phyloP scores from a whole-genome alignment of 2,113 vertebrate species.

The Telmatochromis brichardi region DNA sequence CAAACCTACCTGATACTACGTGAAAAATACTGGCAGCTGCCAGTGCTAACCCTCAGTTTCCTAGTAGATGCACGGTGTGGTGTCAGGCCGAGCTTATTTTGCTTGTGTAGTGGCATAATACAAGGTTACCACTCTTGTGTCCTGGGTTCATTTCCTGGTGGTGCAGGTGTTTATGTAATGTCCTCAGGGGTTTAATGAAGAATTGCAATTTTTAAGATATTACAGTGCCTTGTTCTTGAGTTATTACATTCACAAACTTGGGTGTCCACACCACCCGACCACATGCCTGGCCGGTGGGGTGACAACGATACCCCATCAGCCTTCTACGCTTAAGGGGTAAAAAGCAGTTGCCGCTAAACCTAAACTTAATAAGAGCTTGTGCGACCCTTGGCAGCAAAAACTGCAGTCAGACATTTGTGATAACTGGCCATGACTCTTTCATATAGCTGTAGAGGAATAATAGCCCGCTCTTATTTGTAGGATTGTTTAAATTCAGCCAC shows the following conservation, averaged over 20 bases:
- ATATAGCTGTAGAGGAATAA: not conserved
- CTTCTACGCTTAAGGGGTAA: not conserved
- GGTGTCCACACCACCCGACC: not conserved
- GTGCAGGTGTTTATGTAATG: not conserved
- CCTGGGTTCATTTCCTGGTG: not conserved
- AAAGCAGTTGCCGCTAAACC: not conserved
- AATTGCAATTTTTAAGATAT: not conserved
- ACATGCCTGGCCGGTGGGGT: not conserved
- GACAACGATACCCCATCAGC: not conserved
- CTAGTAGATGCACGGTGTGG: accelerated
- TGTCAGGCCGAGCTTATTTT: not conserved
- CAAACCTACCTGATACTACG: not conserved
- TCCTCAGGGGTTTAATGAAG: not conserved
- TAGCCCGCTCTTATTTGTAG: not conserved
- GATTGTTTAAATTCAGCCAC: not conserved
- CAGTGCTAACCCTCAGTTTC: not conserved
- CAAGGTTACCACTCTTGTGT: not conserved
- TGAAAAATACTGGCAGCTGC: not conserved
- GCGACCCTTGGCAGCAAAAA: not conserved
- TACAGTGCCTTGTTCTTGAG: not conserved
- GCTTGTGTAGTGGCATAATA: not conserved
- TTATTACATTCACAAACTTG: not conserved
- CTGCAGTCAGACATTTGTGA: not conserved
- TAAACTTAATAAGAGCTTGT: not conserved
- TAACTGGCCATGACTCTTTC: not conserved